phyloP scores from a whole-genome alignment of 2,113 vertebrate genomes.

The Leiothrix lutea region DNA sequence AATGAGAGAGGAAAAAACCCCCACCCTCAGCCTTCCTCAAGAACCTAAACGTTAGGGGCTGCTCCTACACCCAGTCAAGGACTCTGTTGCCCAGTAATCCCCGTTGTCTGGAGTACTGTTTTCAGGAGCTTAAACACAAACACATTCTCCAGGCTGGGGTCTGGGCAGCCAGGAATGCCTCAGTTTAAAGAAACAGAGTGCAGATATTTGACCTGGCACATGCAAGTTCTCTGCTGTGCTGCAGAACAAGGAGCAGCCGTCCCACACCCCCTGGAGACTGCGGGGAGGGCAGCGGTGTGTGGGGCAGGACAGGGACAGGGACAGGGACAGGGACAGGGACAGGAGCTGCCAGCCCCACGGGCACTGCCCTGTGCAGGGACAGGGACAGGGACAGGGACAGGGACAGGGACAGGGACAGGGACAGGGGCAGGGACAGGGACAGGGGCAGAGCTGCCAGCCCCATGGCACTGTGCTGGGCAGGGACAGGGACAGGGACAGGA shows the following conservation, averaged over 20 bases:
- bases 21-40: neutral
- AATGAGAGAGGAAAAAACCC: neutral
- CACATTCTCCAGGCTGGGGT: rapidly evolving
- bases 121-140: rapidly evolving
- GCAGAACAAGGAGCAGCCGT: neutral
- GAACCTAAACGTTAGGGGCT: rapidly evolving
- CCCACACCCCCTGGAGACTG: neutral
- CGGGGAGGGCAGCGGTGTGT: rapidly evolving
- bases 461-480: no score
- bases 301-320: rapidly evolving
- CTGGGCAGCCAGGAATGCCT: neutral
- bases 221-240: rapidly evolving
- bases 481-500: no score
- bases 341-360: neutral
- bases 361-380: no score
- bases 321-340: rapidly evolving
- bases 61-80: neutral
- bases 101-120: rapidly evolving
- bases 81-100: neutral
- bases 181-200: rapidly evolving
- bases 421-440: no score
- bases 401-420: no score
- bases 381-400: no score
- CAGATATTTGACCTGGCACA: rapidly evolving
- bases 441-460: no score